phyloP scores from a whole-genome alignment of 2,113 vertebrate species.

The Amblyopsis rosae region DNA sequence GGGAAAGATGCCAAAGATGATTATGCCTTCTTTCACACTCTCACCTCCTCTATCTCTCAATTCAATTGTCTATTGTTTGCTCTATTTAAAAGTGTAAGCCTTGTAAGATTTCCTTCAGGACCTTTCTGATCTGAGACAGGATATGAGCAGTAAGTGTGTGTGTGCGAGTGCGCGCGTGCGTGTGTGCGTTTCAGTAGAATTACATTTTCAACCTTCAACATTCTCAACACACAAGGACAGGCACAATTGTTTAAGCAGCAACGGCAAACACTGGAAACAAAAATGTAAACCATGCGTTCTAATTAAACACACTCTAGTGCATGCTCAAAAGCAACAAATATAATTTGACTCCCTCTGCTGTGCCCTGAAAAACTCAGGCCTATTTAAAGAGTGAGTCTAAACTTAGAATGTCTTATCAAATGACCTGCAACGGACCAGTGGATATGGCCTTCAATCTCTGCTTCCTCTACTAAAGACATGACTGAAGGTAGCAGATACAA shows the following conservation, averaged over 20 bases:
- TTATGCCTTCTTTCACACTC: background rate
- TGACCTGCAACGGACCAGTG: constrained; percentile 22
- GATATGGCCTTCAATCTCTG: constrained; percentile 12
- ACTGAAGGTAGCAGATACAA: constrained; percentile 10
- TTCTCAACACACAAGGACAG: too few species aligned
- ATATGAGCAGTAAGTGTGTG: background rate
- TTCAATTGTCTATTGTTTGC: background rate
- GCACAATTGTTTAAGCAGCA: too few species aligned
- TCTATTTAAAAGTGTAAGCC: constrained; percentile 5
- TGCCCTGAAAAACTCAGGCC: constrained; percentile 9
- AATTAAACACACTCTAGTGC: too few species aligned
- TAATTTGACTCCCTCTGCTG: background rate
- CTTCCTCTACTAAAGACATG: constrained; percentile 8
- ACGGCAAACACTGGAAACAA: too few species aligned
- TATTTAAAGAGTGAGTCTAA: constrained; percentile 30
- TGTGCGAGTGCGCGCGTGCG: background rate
- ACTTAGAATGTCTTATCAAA: constrained; percentile 19
- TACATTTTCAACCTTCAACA: background rate
- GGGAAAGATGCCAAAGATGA: background rate
- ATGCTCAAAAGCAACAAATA: background rate
- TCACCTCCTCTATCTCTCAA: background rate
- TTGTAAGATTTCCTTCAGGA: constrained; percentile 4
- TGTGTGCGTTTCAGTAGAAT: background rate
- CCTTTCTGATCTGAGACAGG: background rate
- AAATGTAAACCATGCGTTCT: too few species aligned